These are phyloP conservation scores for Limnodromus scolopaceus DNA, from an alignment of 2,797 vertebrate genomes.

Conservation along the genomic window DNA sequence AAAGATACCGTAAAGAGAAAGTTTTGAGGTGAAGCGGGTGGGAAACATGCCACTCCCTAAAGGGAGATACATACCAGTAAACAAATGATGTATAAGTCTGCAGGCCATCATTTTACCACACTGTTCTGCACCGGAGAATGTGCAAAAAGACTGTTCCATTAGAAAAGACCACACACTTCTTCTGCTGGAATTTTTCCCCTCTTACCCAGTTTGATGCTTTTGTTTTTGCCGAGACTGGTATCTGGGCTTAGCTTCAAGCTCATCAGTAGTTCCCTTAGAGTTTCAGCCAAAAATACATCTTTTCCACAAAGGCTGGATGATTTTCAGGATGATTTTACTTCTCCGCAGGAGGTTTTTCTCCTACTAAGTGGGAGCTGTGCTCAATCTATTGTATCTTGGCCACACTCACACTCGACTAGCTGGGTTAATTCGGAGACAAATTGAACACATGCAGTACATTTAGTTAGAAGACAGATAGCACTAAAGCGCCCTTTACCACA, in stretches of 20 bases:
- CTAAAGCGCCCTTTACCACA: neutral
- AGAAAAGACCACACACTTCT: constrained; percentile 56
- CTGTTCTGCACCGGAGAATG: neutral
- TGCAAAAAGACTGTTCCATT: constrained; percentile 35
- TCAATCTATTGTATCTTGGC: constrained; percentile 30
- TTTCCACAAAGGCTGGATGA: constrained; percentile 65
- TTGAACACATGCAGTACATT: constrained; percentile 2
- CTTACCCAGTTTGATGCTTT: constrained; percentile 52
- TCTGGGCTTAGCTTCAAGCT: constrained; percentile 70
- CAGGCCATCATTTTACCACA: neutral
- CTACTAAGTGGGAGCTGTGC: constrained; percentile 40
- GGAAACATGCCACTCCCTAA: neutral
- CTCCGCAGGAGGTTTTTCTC: constrained; percentile 40
- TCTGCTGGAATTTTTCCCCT: constrained; percentile 11
- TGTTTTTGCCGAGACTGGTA: constrained; percentile 60
- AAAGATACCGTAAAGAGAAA: neutral
- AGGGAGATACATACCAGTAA: neutral
- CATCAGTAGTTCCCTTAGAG: constrained; percentile 60
- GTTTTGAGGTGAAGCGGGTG: constrained; percentile 1
- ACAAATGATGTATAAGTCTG: neutral
- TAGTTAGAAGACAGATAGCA: constrained; percentile 24
- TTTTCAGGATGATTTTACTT: constrained; percentile 60
- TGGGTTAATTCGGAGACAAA: constrained; percentile 37
- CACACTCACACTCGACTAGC: neutral
- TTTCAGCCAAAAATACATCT: constrained; percentile 56